Conservation (phyloP, 2,888 invertebrate genomes). For the Acleris laterana region DNA sequence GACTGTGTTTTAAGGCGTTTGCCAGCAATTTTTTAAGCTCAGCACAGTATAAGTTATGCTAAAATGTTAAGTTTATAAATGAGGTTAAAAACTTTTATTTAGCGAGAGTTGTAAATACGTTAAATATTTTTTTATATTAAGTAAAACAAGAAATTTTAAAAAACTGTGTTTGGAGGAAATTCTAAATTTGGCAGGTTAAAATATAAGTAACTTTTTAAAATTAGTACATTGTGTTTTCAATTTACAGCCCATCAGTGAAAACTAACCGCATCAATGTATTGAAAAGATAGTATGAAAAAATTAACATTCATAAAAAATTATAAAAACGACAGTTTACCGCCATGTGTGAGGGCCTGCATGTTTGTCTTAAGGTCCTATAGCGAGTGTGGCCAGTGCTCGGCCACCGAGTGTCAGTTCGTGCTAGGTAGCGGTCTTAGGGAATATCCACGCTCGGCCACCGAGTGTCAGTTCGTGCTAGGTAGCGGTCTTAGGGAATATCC, state of each 20-base stretch:
- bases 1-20: too few species aligned
- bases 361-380: slow-evolving; percentile 6
- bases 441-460: slow-evolving; percentile 44
- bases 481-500: slow-evolving; percentile 47
- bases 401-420: slow-evolving; percentile 11
- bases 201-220: neutral
- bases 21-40: too few species aligned
- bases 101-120: too few species aligned
- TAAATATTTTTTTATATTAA: too few species aligned
- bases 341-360: slow-evolving; percentile 2
- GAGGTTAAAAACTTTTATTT: neutral
- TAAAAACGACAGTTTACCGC: neutral
- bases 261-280: too few species aligned
- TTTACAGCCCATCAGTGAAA: too few species aligned
- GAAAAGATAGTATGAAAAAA: too few species aligned
- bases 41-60: too few species aligned
- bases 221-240: too few species aligned
- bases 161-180: neutral
- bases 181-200: neutral
- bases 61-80: neutral
- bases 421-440: slow-evolving; percentile 43
- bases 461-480: slow-evolving; percentile 25
- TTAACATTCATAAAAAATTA: too few species aligned
- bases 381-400: neutral
- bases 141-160: too few species aligned